Base-by-base conservation (phyloP, 2,888 invertebrate species). In the Mythimna ferrago region DNA sequence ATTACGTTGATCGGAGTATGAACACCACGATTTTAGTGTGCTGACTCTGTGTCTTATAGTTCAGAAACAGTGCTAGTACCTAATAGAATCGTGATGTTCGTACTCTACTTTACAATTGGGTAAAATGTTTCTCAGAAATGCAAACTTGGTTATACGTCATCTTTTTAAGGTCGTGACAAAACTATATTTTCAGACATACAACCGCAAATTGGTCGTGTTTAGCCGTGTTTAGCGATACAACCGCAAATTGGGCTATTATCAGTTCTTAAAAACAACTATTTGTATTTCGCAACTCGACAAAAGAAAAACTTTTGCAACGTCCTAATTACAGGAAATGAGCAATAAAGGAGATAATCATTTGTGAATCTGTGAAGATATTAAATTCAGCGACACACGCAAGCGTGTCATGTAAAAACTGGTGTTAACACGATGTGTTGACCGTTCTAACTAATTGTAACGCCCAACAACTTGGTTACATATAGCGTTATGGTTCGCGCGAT, bases 361-460 rank as follows among this genome's bases (percentile, higher is more conserved):
- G 78, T 86, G 73, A 83, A 83, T 83, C 71, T 76, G 84, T 80
- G 67, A 86, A 69, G 54, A 78, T 83, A 69, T 84, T 70, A 66
- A 73, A 76, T 75, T 72, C 78, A 68, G 71, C 32, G 35, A 65
- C 60, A 77, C 66, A 76, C 64, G 72, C 76, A 67, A 71, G 73
- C 67, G 62, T 67, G 77, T 81, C 70, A 79, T 81, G 83, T 81
- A 76, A 83, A 84, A 87, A 83, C 80, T 77, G 80, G 85, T 86
- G 87, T 81, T 89, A 89, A 91, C 87, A 89, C 90, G 89, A 91
- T 89, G 89, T 91, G 88, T 91, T 89, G 89, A 89, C 88, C 84
- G 80, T 84, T 86, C 77, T 76, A 84, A 82, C 91, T 93, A 93
- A 93, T 89, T 82, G 79, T 80, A 85, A 89, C 83, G 85, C 80